These are phyloP conservation scores for Syrista parreyssii DNA, from an alignment of 2,888 invertebrate genomes.

Conservation along the genomic window DNA sequence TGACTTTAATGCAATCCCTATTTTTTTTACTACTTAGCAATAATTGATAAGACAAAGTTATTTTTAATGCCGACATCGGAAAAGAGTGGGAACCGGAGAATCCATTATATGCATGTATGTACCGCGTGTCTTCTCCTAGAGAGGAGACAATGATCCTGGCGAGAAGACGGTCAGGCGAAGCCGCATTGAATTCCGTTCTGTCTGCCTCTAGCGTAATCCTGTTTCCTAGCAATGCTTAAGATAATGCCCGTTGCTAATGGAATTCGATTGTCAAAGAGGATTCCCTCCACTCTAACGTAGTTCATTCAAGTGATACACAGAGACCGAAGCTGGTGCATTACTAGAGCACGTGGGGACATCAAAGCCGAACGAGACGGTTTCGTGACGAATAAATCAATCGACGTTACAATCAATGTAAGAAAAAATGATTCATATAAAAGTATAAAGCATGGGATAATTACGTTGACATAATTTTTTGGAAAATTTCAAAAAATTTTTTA, in stretches of 20 bases:
- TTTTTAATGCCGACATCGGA: not conserved
- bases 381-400: not conserved
- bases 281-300: not conserved
- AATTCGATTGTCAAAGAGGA: not conserved
- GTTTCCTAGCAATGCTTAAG: not conserved
- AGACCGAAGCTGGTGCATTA: not conserved
- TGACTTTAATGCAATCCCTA: not conserved
- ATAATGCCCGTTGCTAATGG: not conserved
- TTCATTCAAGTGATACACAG: not conserved
- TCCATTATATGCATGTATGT: not conserved
- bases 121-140: not conserved
- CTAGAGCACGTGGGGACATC: not conserved
- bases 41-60: not conserved
- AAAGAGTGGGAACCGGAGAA: not conserved
- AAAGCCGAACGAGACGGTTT: not conserved
- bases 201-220: not conserved
- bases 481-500: not conserved
- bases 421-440: not conserved
- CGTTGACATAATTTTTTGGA: too few species aligned
- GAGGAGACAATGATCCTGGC: not conserved
- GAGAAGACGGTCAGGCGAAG: not conserved
- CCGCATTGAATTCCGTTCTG: not conserved
- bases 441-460: not conserved
- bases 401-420: too few species aligned
- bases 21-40: not conserved